phyloP scores from a whole-genome alignment of 2,113 vertebrate genomes.

The Hemiscyllium ocellatum region DNA sequence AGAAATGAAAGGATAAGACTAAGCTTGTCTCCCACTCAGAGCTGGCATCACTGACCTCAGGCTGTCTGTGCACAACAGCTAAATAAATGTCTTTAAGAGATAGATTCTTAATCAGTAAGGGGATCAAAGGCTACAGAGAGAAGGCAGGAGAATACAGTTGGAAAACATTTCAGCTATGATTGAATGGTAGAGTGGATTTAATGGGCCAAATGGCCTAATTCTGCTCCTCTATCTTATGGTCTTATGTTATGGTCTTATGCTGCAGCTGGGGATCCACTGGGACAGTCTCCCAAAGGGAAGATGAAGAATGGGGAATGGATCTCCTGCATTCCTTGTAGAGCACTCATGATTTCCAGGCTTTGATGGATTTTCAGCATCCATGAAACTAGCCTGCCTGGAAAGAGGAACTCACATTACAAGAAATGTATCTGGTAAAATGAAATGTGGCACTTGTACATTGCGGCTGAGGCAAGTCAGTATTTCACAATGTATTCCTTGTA shows the following conservation, averaged over 20 bases:
- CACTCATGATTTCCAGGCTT: neutral
- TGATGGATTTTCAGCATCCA: neutral
- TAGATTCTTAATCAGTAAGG: too few relatives aligned
- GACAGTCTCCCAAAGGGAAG: neutral
- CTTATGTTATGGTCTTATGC: too few relatives aligned
- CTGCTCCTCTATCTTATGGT: too few relatives aligned
- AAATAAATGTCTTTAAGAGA: neutral
- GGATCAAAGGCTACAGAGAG: too few relatives aligned
- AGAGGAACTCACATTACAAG: neutral
- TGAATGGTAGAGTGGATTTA: too few relatives aligned
- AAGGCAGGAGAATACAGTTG: too few relatives aligned
- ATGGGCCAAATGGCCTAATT: too few relatives aligned
- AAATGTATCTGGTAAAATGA: neutral
- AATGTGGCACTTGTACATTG: neutral
- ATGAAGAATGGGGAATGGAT: neutral
- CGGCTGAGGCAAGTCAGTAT: neutral
- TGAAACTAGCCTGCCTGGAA: neutral
- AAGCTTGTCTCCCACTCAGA: neutral
- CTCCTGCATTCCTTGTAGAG: neutral
- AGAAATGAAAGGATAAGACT: too few relatives aligned
- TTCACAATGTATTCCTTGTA: neutral
- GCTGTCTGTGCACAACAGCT: neutral
- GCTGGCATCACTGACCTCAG: neutral
- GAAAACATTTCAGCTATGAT: too few relatives aligned
- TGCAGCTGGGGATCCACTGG: neutral